phyloP scores from a whole-genome alignment of 2,113 vertebrate species.

The Triplophysa rosa region DNA sequence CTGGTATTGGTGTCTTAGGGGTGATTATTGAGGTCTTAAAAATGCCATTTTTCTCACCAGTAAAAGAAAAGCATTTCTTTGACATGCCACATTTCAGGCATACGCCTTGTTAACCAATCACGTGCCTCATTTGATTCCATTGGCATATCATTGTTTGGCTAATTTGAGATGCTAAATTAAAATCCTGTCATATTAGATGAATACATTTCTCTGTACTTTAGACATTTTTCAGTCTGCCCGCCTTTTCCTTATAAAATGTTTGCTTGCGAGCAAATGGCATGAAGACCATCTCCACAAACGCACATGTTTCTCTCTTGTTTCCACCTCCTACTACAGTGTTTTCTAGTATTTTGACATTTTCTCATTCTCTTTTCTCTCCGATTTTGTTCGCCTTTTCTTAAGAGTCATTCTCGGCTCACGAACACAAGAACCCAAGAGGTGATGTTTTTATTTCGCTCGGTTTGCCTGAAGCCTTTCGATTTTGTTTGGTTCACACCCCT shows the following conservation, averaged over 20 bases:
- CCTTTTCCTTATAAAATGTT: not conserved
- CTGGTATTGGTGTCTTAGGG: conserved; percentile 56
- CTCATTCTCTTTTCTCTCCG: conserved; percentile 80
- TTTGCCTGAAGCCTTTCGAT: conserved; percentile 64
- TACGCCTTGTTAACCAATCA: conserved; percentile 11
- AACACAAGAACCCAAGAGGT: conserved; percentile 99
- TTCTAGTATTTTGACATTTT: conserved; percentile 72
- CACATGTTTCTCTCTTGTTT: conserved; percentile 20
- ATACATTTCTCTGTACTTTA: not conserved
- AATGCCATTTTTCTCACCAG: conserved; percentile 70
- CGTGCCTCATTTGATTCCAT: not conserved
- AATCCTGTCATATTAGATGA: not conserved
- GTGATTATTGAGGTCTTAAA: conserved; percentile 52
- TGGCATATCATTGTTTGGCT: not conserved
- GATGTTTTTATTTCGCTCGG: conserved; percentile 84
- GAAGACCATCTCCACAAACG: conserved; percentile 46
- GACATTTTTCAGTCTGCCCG: not conserved
- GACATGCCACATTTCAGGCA: not conserved
- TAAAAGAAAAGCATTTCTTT: not conserved
- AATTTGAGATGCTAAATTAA: conserved; percentile 12
- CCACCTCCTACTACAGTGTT: conserved; percentile 48
- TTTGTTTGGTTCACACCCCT: conserved; percentile 21
- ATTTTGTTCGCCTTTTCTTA: conserved; percentile 77
- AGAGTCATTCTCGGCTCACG: conserved; percentile 98
- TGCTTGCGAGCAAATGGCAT: conserved; percentile 67